A percentile compares a stretch with the other conserved stretches of the same genome.
These are phyloP conservation scores for Hirtodrosophila cameraria DNA, from an alignment of 2,888 invertebrate species.

Conservation along the genomic window DNA sequence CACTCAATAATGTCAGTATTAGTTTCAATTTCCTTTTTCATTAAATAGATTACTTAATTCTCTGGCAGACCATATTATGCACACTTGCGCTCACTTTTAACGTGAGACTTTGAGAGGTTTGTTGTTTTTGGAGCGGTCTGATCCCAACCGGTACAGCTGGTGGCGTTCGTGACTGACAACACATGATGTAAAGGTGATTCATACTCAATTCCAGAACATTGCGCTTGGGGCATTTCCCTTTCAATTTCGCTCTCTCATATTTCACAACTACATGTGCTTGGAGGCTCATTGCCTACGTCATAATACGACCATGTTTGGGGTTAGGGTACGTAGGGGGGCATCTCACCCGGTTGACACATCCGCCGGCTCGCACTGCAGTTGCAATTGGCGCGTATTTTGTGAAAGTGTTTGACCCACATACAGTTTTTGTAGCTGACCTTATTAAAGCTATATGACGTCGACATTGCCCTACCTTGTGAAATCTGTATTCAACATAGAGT, in stretches of 20 bases:
- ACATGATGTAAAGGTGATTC: slow-evolving; percentile 33
- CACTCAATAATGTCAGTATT: background rate
- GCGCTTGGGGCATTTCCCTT: background rate
- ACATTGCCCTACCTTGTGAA: slow-evolving; percentile 49
- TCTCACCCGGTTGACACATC: slow-evolving; percentile 13
- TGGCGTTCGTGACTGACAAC: slow-evolving; percentile 46
- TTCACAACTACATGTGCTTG: slow-evolving; percentile 32
- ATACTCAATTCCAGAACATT: slow-evolving; percentile 10
- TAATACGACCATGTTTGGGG: background rate
- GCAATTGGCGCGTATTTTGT: slow-evolving; percentile 36
- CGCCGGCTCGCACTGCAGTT: slow-evolving; percentile 11
- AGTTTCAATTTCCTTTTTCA: slow-evolving; percentile 6
- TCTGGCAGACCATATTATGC: slow-evolving; percentile 16
- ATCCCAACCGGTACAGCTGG: background rate
- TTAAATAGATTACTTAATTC: slow-evolving; percentile 16
- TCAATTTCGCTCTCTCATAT: slow-evolving; percentile 12
- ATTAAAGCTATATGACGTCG: slow-evolving; percentile 32
- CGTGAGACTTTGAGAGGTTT: background rate
- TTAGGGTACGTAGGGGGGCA: background rate
- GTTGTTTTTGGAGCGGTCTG: background rate
- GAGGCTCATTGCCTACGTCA: slow-evolving; percentile 36
- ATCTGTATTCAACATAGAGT: slow-evolving; percentile 26
- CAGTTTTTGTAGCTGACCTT: background rate
- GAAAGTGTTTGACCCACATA: slow-evolving; percentile 46
- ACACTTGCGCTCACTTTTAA: background rate